Evolutionary conservation across 1,140 invertebrate species (phyloP).

Genomic region (Lucilia cuprina): DNA sequence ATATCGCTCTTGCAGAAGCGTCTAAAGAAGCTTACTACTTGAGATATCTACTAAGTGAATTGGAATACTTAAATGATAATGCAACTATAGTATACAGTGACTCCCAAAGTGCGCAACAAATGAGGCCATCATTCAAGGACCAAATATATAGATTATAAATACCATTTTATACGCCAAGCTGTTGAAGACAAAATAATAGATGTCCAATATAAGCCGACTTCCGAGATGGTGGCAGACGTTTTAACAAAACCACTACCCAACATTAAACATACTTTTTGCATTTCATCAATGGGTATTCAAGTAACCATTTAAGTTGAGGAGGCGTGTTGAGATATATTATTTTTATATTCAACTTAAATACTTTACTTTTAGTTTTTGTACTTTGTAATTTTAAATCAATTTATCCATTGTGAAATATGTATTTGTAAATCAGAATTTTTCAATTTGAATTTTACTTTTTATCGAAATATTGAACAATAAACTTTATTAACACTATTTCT

Average conservation of each 20-base stretch:
- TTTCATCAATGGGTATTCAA: neutral
- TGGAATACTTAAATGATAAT: neutral
- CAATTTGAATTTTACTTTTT: too few relatives aligned
- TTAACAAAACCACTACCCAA: neutral
- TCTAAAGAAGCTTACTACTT: neutral
- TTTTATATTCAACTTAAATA: too few relatives aligned
- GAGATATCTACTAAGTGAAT: neutral
- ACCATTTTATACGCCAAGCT: neutral
- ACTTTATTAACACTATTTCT: too few relatives aligned
- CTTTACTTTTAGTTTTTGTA: too few relatives aligned
- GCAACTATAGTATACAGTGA: neutral
- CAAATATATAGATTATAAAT: conserved; percentile 12
- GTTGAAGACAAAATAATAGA: neutral
- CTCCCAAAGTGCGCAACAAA: neutral
- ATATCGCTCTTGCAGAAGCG: neutral
- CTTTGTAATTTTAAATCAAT: too few relatives aligned
- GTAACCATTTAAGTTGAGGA: neutral
- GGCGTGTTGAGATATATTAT: neutral
- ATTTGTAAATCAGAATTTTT: too few relatives aligned
- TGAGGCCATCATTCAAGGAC: conserved; percentile 10
- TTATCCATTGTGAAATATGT: too few relatives aligned
- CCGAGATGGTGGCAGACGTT: neutral
- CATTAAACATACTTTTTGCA: neutral
- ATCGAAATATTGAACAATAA: too few relatives aligned
- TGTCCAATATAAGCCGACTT: neutral